Evolutionary conservation across 1,140 invertebrate genomes (phyloP).

Genomic region (Drosophila erecta): DNA sequence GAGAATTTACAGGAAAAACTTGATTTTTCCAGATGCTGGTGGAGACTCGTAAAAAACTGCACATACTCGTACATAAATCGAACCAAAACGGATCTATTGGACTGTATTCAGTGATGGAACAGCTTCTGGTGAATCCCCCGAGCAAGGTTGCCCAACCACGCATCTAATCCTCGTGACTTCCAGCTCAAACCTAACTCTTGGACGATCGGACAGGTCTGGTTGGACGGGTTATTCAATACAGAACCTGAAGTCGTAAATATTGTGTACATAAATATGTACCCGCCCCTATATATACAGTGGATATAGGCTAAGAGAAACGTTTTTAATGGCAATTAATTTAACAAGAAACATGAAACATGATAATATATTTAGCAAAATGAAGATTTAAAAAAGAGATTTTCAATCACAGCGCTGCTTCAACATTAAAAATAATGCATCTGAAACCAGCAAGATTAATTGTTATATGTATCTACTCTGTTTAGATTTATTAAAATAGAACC

Average conservation of each 20-base stretch:
- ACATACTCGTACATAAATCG: not conserved
- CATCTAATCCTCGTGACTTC: conserved; percentile 33
- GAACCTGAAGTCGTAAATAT: conserved; percentile 66
- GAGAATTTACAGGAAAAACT: conserved; percentile 3
- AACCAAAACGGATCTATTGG: not conserved
- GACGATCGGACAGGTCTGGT: conserved; percentile 27
- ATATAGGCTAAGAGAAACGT: not conserved
- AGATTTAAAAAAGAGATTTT: too few relatives aligned
- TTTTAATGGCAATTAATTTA: not conserved
- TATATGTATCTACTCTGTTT: too few relatives aligned
- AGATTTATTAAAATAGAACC: too few relatives aligned
- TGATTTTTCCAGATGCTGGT: not conserved
- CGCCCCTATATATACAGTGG: conserved; percentile 2
- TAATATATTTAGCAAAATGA: not conserved
- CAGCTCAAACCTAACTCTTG: conserved; percentile 1
- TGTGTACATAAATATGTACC: conserved; percentile 1
- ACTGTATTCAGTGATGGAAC: not conserved
- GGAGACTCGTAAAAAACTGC: too few relatives aligned
- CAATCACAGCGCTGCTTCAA: too few relatives aligned
- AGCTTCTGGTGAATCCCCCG: conserved; percentile 13
- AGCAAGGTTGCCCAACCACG: conserved; percentile 16
- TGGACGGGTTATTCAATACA: conserved; percentile 61
- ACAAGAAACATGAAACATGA: not conserved
- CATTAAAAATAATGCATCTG: too few relatives aligned
- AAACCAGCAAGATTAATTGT: too few relatives aligned